A percentile compares a stretch with the other conserved stretches of the same genome.
Conservation (phyloP, 2,113 vertebrate species). For the Motacilla alba region DNA sequence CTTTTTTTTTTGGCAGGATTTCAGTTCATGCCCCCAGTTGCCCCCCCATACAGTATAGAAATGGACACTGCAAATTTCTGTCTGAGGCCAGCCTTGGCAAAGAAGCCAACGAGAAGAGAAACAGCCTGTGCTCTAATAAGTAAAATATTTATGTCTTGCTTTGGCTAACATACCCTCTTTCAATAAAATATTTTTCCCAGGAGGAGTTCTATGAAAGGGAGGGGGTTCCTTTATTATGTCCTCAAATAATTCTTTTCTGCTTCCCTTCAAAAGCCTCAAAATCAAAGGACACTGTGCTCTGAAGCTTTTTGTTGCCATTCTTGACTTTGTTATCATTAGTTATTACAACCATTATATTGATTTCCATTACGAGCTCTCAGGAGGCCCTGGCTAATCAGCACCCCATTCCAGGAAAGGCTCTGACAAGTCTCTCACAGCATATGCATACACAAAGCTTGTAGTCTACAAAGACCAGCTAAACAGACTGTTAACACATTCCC, state of each 20-base stretch:
- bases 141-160: constrained; percentile 65
- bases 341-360: constrained; percentile 40
- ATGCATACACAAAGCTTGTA: constrained; percentile 2
- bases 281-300: not conserved
- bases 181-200: constrained; percentile 63
- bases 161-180: constrained; percentile 49
- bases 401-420: constrained; percentile 31
- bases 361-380: not conserved
- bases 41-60: not conserved
- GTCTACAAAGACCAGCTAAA: not conserved
- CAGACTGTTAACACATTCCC: not conserved
- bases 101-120: not conserved
- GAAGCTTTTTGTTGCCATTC: constrained; percentile 2
- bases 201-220: constrained; percentile 18
- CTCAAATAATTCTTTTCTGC: constrained; percentile 19
- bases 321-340: constrained; percentile 32
- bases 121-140: constrained; percentile 65
- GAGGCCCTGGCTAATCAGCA: constrained; percentile 38
- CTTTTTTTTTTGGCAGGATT: not conserved
- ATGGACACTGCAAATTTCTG: constrained; percentile 26
- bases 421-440: constrained; percentile 27
- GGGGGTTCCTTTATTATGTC: not conserved
- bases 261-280: not conserved
- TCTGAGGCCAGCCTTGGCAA: constrained; percentile 37
- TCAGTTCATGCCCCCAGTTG: not conserved